A percentile compares a stretch with the other conserved stretches of the same genome.
Evolutionary conservation across 2,888 invertebrate genomes (phyloP).

Genomic region (Junonia oenone): DNA sequence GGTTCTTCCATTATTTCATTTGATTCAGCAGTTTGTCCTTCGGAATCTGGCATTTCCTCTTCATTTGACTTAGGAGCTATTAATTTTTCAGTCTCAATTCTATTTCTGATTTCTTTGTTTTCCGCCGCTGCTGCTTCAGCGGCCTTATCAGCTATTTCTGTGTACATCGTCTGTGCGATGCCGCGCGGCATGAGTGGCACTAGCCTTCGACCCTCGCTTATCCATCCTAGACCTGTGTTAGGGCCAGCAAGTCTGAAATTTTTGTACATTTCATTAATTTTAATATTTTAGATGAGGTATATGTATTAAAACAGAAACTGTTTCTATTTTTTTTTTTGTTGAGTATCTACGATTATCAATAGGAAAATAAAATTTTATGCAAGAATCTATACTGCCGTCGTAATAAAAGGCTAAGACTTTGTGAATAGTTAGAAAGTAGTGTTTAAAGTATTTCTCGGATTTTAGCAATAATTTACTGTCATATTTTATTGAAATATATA

Average conservation of each 20-base stretch:
- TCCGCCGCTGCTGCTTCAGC: constrained; percentile 71
- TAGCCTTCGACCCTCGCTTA: constrained; percentile 90
- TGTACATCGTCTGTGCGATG: constrained; percentile 91
- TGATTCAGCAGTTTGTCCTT: constrained; percentile 54
- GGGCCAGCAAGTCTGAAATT: constrained; percentile 81
- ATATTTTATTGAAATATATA: background rate
- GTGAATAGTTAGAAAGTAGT: no score
- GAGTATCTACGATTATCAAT: no score
- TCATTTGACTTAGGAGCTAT: constrained; percentile 55
- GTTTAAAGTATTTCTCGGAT: no score
- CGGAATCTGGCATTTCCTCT: constrained; percentile 50
- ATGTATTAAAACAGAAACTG: no score
- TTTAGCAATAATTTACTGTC: no score
- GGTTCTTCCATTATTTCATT: constrained; percentile 59
- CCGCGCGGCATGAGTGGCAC: constrained; percentile 91
- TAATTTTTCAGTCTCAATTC: constrained; percentile 58
- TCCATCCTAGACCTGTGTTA: constrained; percentile 88
- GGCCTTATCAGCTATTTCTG: constrained; percentile 89
- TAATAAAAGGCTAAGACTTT: no score
- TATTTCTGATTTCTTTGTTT: constrained; percentile 59
- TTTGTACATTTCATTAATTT: background rate
- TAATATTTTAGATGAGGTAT: no score
- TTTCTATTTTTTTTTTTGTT: no score
- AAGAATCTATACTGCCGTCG: no score
- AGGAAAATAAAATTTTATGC: no score